phyloP scores from a whole-genome alignment of 2,113 vertebrate genomes.

The Callopanchax toddi region DNA sequence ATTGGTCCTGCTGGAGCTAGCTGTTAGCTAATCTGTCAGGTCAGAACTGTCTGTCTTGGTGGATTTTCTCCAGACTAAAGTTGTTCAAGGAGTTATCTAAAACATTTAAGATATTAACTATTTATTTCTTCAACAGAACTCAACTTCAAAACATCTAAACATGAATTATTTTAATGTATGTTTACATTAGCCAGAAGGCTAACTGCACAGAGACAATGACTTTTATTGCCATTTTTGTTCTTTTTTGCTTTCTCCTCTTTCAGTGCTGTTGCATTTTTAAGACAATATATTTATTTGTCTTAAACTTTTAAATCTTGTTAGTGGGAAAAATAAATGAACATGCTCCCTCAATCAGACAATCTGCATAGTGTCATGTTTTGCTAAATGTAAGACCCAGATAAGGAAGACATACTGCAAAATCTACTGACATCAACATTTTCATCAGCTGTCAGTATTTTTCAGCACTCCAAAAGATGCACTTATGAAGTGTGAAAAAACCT shows the following conservation, averaged over 20 bases:
- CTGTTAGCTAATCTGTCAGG: too few species aligned
- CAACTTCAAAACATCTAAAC: too few species aligned
- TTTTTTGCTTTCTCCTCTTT: constrained; percentile 19
- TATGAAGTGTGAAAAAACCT: constrained; percentile 13
- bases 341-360: constrained; percentile 14
- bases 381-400: neutral
- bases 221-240: constrained; percentile 12
- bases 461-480: constrained; percentile 23
- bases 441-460: constrained; percentile 33
- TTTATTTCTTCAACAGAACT: too few species aligned
- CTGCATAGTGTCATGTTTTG: constrained; percentile 5
- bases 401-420: constrained; percentile 11
- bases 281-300: constrained; percentile 17
- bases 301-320: constrained; percentile 40
- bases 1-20: too few species aligned
- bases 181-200: too few species aligned
- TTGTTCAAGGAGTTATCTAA: too few species aligned
- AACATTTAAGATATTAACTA: too few species aligned
- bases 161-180: too few species aligned
- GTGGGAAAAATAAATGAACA: constrained; percentile 26
- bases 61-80: too few species aligned
- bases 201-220: neutral
- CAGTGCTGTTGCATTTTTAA: neutral
- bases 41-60: too few species aligned
- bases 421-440: constrained; percentile 20